phyloP scores from a whole-genome alignment of 2,888 invertebrate genomes.

The Andrena marginata region DNA sequence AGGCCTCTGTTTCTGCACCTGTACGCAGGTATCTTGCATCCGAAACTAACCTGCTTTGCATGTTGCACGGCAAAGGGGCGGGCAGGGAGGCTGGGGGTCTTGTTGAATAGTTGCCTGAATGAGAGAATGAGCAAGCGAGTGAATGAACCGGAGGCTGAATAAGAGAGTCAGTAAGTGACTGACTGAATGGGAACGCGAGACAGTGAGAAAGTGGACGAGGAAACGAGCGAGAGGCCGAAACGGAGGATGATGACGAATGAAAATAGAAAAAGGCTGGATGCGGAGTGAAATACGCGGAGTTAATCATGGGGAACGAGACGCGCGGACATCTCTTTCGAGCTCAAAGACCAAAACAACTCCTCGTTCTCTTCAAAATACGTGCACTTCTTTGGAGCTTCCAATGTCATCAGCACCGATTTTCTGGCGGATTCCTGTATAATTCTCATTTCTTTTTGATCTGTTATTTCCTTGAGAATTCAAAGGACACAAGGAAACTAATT shows the following conservation, averaged over 20 bases:
- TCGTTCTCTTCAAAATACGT: too few species aligned
- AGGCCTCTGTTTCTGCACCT: slow-evolving; percentile 60
- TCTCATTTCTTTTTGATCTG: too few species aligned
- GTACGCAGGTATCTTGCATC: slow-evolving; percentile 46
- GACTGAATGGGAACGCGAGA: slow-evolving; percentile 22
- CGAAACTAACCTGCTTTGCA: slow-evolving; percentile 52
- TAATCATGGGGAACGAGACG: neutral
- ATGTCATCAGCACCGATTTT: too few species aligned
- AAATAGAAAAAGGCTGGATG: neutral
- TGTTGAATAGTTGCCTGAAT: slow-evolving; percentile 23
- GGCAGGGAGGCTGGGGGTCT: neutral
- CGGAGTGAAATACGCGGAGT: neutral
- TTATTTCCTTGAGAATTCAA: too few species aligned
- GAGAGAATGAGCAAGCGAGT: slow-evolving; percentile 33
- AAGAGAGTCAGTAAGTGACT: slow-evolving; percentile 18
- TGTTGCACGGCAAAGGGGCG: slow-evolving; percentile 13
- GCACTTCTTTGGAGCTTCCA: too few species aligned
- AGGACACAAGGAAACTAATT: too few species aligned
- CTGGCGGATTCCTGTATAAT: too few species aligned
- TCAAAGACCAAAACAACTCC: neutral
- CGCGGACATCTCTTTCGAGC: neutral
- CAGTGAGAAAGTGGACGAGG: neutral
- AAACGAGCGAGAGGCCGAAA: neutral
- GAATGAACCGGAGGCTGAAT: slow-evolving; percentile 37
- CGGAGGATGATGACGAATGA: neutral